Evolutionary conservation across 1,140 invertebrate genomes (phyloP).

Genomic region (Sminthurides bifidus): DNA sequence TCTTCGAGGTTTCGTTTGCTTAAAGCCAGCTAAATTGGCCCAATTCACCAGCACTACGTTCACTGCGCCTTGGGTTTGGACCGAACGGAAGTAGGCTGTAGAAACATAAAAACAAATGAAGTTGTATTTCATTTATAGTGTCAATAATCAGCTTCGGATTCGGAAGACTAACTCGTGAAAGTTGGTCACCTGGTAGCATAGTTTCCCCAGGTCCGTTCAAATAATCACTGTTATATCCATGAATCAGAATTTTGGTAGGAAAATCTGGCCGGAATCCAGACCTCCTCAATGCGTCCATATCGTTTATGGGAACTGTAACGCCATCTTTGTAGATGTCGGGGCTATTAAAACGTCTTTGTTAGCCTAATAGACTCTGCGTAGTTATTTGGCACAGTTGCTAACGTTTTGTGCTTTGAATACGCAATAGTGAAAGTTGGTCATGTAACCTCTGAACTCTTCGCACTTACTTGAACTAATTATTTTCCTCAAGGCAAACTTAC

Average conservation of each 20-base stretch:
- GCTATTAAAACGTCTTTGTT: too few relatives aligned
- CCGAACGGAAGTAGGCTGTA: neutral
- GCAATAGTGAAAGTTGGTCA: too few relatives aligned
- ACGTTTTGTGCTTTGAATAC: too few relatives aligned
- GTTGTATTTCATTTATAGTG: neutral
- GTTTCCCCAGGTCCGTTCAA: neutral
- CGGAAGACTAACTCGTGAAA: neutral
- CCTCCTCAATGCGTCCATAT: too few relatives aligned
- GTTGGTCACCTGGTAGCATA: neutral
- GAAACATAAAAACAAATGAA: neutral
- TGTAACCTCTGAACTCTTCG: too few relatives aligned
- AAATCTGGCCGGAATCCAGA: neutral
- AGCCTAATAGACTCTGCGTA: too few relatives aligned
- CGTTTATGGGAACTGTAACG: too few relatives aligned
- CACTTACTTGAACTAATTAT: too few relatives aligned
- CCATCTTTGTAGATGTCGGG: too few relatives aligned
- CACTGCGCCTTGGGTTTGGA: neutral
- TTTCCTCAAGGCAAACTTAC: too few relatives aligned
- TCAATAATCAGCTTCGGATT: neutral
- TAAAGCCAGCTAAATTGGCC: neutral
- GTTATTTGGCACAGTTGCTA: too few relatives aligned
- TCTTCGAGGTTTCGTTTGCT: neutral
- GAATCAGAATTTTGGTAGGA: neutral
- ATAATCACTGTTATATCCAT: neutral
- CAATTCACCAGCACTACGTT: neutral